Conservation (phyloP, 2,797 vertebrate genomes). For the Tadarida brasiliensis region DNA sequence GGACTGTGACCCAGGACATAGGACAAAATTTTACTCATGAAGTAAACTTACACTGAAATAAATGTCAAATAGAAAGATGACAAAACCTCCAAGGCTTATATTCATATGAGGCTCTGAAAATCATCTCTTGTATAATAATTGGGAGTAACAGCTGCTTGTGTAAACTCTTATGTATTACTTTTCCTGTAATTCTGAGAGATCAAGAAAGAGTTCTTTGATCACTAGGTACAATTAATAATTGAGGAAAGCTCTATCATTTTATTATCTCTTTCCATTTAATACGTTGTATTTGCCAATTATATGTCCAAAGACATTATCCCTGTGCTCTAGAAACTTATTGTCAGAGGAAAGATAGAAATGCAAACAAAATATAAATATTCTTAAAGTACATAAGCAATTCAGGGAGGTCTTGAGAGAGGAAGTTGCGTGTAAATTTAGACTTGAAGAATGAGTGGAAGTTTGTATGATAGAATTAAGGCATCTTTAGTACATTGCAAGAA, state of each 20-base stretch:
- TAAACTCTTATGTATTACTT: constrained; percentile 58
- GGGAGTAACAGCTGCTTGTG: constrained; percentile 41
- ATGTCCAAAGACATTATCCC: constrained; percentile 44
- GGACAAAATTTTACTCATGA: constrained; percentile 50
- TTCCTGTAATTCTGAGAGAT: constrained; percentile 32
- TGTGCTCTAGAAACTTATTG: constrained; percentile 24
- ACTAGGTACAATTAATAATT: constrained; percentile 27
- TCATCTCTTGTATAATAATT: constrained; percentile 43
- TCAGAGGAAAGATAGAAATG: background rate
- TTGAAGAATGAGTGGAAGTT: constrained; percentile 39
- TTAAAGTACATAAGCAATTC: background rate
- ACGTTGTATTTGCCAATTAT: constrained; percentile 6
- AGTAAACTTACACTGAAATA: constrained; percentile 64
- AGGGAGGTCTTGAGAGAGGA: constrained; percentile 2
- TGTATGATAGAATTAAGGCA: constrained; percentile 15
- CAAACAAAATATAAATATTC: constrained; percentile 35
- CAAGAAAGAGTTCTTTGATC: constrained; percentile 50
- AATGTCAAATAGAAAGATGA: constrained; percentile 53
- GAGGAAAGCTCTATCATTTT: constrained; percentile 47
- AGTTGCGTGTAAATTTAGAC: background rate
- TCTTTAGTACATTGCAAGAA: background rate
- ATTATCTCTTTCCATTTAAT: constrained; percentile 35
- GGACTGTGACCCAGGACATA: constrained; percentile 46
- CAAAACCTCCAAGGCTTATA: background rate
- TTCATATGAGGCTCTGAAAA: constrained; percentile 54